phyloP scores from a whole-genome alignment of 2,113 vertebrate species.

The Probosciger aterrimus region DNA sequence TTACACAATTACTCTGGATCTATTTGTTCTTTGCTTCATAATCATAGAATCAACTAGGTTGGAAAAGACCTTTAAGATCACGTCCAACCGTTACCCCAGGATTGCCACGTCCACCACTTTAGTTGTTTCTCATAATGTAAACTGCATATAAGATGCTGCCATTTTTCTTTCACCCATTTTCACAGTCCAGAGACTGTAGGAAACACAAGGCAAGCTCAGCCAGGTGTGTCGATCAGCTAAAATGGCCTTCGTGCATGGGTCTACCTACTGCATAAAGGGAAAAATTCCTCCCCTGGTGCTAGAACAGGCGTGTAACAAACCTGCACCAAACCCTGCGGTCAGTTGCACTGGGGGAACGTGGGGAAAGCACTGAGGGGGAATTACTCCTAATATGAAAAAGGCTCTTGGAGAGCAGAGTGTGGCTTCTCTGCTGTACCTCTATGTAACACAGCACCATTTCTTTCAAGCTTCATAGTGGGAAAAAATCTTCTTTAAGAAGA shows the following conservation, averaged over 20 bases:
- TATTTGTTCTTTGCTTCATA: neutral
- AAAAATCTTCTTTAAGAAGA: neutral
- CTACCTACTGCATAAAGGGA: neutral
- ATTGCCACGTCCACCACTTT: neutral
- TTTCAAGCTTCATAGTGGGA: neutral
- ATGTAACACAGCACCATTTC: neutral
- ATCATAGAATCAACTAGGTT: neutral
- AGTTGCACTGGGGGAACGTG: fast-evolving
- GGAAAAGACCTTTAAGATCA: neutral
- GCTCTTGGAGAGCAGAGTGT: neutral
- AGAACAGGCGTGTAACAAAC: neutral
- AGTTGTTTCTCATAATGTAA: neutral
- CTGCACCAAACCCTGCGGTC: fast-evolving
- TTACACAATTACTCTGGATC: neutral
- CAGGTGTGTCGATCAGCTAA: neutral
- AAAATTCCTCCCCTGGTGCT: fast-evolving
- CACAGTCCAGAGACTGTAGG: neutral
- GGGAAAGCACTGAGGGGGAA: neutral
- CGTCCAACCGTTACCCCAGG: neutral
- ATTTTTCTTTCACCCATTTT: neutral
- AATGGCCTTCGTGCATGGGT: neutral
- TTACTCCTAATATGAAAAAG: neutral
- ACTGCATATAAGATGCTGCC: neutral
- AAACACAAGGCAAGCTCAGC: neutral
- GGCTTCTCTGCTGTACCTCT: neutral